These are phyloP conservation scores for Mizuhopecten yessoensis DNA, from an alignment of 1,140 invertebrate genomes.

Conservation along the genomic window DNA sequence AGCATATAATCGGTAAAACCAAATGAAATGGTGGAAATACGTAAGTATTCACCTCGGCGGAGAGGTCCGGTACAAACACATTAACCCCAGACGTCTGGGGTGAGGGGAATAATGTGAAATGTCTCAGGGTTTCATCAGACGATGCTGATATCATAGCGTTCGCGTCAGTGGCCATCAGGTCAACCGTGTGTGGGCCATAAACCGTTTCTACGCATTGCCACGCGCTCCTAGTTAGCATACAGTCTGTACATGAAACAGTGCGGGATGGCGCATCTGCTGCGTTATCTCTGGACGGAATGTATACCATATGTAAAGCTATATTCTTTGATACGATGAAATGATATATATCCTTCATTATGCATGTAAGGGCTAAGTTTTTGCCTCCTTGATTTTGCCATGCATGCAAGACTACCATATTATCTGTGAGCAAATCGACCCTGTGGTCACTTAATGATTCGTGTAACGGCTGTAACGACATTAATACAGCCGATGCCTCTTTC, in stretches of 20 bases:
- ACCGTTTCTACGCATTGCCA: slow-evolving; percentile 41
- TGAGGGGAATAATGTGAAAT: slow-evolving; percentile 50
- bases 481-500: slow-evolving; percentile 59
- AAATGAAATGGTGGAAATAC: slow-evolving; percentile 57
- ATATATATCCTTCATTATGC: slow-evolving; percentile 54
- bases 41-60: slow-evolving; percentile 33
- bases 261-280: slow-evolving; percentile 46
- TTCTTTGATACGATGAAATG: slow-evolving; percentile 42
- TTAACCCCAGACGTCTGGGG: slow-evolving; percentile 53
- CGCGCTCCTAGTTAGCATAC: slow-evolving; percentile 43
- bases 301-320: slow-evolving; percentile 52
- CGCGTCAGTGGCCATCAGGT: slow-evolving; percentile 55
- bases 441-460: slow-evolving; percentile 30
- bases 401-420: slow-evolving; percentile 57
- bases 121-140: slow-evolving; percentile 19
- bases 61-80: slow-evolving; percentile 50
- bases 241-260: slow-evolving; percentile 10
- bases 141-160: slow-evolving; percentile 43
- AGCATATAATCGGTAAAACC: too few relatives aligned
- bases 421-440: slow-evolving; percentile 55
- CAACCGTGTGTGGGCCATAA: slow-evolving; percentile 58
- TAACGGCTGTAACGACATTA: slow-evolving; percentile 51
- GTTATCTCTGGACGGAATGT: slow-evolving; percentile 43
- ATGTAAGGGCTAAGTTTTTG: slow-evolving; percentile 43
- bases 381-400: slow-evolving; percentile 58